phyloP scores from a whole-genome alignment of 2,797 vertebrate species.

The Pipistrellus pygmaeus region DNA sequence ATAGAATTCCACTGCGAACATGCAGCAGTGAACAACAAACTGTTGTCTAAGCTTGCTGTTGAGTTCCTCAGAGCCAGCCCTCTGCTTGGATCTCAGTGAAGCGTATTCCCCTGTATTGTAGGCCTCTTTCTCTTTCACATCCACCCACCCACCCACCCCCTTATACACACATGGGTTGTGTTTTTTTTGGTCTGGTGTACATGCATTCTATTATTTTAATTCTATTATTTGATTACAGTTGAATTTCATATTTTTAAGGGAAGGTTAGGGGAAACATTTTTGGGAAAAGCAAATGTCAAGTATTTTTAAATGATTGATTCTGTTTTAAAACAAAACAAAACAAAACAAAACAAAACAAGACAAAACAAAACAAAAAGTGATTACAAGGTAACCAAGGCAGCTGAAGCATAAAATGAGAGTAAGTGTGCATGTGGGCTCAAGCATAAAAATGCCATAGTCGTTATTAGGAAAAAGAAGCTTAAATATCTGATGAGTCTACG shows the following conservation, averaged over 20 bases:
- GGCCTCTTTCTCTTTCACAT: neutral
- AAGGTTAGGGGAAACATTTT: neutral
- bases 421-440: neutral
- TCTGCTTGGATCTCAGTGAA: neutral
- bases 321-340: slow-evolving; percentile 33
- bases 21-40: neutral
- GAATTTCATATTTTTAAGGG: slow-evolving; percentile 1
- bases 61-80: neutral
- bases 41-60: neutral
- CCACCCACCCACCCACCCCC: fast-evolving
- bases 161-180: neutral
- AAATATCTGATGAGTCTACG: neutral
- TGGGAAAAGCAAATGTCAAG: neutral
- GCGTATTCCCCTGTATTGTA: neutral
- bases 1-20: neutral
- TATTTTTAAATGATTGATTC: neutral
- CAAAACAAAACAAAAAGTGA: neutral
- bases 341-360: neutral
- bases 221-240: neutral
- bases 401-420: slow-evolving; percentile 15
- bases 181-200: neutral
- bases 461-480: neutral
- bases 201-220: slow-evolving; percentile 9
- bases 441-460: neutral
- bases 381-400: neutral